Base-by-base conservation (phyloP, 2,797 vertebrate genomes). In the Remorina albescens region DNA sequence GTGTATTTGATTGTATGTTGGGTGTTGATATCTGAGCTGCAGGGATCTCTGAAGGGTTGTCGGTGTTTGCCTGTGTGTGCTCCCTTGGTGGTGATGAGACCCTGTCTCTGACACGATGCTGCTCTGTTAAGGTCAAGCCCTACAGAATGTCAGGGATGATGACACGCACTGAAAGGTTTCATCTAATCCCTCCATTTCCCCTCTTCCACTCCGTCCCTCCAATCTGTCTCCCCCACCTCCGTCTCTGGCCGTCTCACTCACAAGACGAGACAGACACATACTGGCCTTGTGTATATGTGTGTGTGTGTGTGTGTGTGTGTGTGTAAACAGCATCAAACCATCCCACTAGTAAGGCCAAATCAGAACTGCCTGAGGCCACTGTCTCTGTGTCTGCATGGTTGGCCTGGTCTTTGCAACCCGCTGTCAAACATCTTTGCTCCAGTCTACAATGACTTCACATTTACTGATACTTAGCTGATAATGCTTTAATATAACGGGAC, bases 91-190 rank as follows among this genome's bases (percentile, higher is more conserved):
- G 81, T 91, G 91, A 93, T 89, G 86, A 91, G 90, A 89, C 91
- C 87, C 88, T 87, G 84, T 87, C 87, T 92, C 91, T 92, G 90
- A 93, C 93, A 94, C 86, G 83, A 91, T 91, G 88, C 90, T 89
- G 88, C 91, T 92, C 91, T 91, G 91, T 94, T 94, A 93, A 94
- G 93, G 94, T 94, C 92, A 94, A 93, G 92, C 90, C 91, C 91
- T 93, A 93, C 92, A 94, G 92, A 93, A 94, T 94, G 92, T 92
- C 92, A 94, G 88, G 81, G 89, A 94, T 93, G 92, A 94, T 94
- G 92, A 92, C 91, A 92, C 87, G 86, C 91, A 89, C 89, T 91
- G 91, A 94, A 92, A 91, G 92, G 90, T 93, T 93, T 93, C 91
- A 92, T 93, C 89, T 93, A 92, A 91, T 94, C 90, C 91, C 73